Conservation (phyloP, 2,888 invertebrate genomes). For the Clitarchus hookeri region DNA sequence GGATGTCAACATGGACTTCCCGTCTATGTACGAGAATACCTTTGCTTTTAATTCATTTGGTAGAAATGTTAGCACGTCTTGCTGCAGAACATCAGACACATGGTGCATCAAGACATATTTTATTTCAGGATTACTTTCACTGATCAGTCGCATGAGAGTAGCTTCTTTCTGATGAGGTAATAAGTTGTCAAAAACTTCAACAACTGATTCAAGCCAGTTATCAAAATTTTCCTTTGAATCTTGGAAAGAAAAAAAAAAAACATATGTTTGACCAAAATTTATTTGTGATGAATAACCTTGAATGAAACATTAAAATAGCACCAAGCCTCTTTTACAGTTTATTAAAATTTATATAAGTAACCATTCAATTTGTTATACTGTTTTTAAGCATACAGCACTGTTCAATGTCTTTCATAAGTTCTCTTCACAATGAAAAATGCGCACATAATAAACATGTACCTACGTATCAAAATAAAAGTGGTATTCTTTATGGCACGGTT, state of each 20-base stretch:
- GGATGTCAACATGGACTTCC: conserved; percentile 31
- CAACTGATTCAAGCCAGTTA: neutral
- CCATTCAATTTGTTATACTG: no score
- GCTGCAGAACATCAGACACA: conserved; percentile 16
- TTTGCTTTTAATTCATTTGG: conserved; percentile 33
- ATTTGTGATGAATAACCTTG: no score
- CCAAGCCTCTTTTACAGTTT: no score
- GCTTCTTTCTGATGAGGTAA: neutral
- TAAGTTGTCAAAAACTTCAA: neutral
- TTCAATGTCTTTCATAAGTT: no score
- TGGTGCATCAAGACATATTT: neutral
- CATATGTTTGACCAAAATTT: no score
- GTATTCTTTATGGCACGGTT: no score
- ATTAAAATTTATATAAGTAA: no score
- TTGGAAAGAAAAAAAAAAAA: neutral
- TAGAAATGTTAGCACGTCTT: conserved; percentile 31
- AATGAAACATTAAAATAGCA: no score
- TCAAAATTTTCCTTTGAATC: neutral
- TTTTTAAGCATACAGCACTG: no score
- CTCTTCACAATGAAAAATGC: no score
- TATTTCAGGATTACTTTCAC: neutral
- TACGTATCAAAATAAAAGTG: no score
- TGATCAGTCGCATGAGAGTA: neutral
- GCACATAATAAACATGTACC: no score
- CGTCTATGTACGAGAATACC: conserved; percentile 32